These are phyloP conservation scores for Pteria penguin DNA, from an alignment of 2,888 invertebrate genomes.

Conservation along the genomic window DNA sequence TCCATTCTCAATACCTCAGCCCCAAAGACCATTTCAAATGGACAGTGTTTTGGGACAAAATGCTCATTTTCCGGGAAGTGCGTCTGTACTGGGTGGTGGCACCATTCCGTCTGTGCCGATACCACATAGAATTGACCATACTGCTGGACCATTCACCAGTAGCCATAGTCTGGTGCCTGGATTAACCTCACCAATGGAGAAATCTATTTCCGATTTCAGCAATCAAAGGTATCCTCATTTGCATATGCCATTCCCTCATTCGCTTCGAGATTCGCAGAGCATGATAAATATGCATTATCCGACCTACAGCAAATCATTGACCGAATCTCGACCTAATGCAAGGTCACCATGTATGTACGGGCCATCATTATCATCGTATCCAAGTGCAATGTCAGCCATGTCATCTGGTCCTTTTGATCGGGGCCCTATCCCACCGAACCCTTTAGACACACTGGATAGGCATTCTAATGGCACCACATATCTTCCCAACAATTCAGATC, in stretches of 20 bases:
- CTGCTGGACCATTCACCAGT: not conserved
- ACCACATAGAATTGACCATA: not conserved
- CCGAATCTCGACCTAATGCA: constrained; percentile 29
- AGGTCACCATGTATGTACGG: constrained; percentile 36
- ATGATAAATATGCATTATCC: constrained; percentile 23
- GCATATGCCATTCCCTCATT: constrained; percentile 15
- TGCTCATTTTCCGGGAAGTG: not conserved
- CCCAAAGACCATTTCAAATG: constrained; percentile 1
- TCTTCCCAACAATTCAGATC: constrained; percentile 55
- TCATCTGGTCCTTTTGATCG: constrained; percentile 22
- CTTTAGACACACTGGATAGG: constrained; percentile 15
- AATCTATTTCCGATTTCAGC: constrained; percentile 1
- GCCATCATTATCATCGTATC: constrained; percentile 24
- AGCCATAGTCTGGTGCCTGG: constrained; percentile 2
- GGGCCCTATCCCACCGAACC: constrained; percentile 10
- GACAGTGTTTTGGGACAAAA: not conserved
- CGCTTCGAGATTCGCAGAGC: constrained; percentile 16
- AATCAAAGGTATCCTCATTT: constrained; percentile 4
- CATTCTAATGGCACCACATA: constrained; percentile 56
- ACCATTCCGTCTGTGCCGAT: not conserved
- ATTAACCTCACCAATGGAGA: not conserved
- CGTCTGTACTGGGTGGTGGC: not conserved
- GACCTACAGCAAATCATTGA: constrained; percentile 18
- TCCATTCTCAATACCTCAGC: constrained; percentile 21
- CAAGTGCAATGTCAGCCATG: constrained; percentile 20